phyloP scores from a whole-genome alignment of 2,888 invertebrate species.

The Bombylius discolor region DNA sequence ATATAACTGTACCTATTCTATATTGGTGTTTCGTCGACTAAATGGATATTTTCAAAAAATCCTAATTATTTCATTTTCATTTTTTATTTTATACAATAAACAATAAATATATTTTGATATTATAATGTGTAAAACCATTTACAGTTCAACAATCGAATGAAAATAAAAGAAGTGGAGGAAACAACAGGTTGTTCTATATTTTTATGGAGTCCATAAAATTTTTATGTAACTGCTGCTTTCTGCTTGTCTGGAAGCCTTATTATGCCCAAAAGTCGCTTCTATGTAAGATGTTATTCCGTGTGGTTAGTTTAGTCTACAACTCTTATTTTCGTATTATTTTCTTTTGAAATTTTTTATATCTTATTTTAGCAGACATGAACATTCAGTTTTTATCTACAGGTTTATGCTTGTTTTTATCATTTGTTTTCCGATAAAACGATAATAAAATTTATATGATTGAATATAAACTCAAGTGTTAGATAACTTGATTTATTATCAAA shows the following conservation, averaged over 20 bases:
- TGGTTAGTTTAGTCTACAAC: neutral
- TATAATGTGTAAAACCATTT: neutral
- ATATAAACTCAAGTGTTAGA: slow-evolving; percentile 23
- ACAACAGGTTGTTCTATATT: slow-evolving; percentile 17
- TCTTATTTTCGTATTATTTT: too few relatives aligned
- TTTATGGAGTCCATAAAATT: slow-evolving; percentile 16
- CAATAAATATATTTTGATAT: neutral
- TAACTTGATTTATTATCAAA: slow-evolving; percentile 23
- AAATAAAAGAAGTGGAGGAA: slow-evolving; percentile 2
- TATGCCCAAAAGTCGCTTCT: neutral
- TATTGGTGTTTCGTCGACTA: too few relatives aligned
- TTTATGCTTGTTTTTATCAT: neutral
- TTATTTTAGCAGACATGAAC: neutral
- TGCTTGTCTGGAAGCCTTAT: slow-evolving; percentile 5
- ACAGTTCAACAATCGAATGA: neutral
- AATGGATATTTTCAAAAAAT: too few relatives aligned
- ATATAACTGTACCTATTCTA: too few relatives aligned
- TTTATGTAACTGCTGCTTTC: slow-evolving; percentile 15
- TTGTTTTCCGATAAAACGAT: slow-evolving; percentile 20
- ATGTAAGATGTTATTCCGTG: too few relatives aligned
- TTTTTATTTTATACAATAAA: neutral
- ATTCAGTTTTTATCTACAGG: neutral
- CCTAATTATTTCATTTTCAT: neutral
- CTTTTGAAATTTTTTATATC: too few relatives aligned
- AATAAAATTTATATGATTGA: slow-evolving; percentile 25